These are phyloP conservation scores for Sphaerodactylus townsendi DNA, from an alignment of 2,113 vertebrate genomes.

Conservation along the genomic window DNA sequence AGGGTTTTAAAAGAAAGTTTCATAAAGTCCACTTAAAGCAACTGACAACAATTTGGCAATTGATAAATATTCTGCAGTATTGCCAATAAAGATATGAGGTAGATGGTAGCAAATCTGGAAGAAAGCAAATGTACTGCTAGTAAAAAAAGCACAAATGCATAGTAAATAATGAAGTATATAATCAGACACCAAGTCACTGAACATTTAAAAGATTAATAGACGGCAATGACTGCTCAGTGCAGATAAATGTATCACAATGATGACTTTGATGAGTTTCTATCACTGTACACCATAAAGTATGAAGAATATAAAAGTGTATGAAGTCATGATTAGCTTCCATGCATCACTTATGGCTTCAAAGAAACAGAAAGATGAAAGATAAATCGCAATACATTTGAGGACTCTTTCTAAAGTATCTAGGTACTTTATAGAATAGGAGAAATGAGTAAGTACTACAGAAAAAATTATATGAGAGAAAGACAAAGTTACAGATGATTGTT, in stretches of 20 bases:
- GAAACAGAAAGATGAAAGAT: conserved; percentile 39
- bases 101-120: conserved; percentile 18
- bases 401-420: conserved; percentile 8
- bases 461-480: background rate
- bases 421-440: conserved; percentile 26
- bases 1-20: conserved; percentile 32
- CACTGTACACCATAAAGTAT: conserved; percentile 31
- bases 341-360: conserved; percentile 35
- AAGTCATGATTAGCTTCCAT: background rate
- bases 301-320: conserved; percentile 25
- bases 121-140: conserved; percentile 9
- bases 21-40: conserved; percentile 47
- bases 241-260: conserved; percentile 31
- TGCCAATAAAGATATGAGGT: conserved; percentile 44
- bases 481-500: background rate
- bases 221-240: conserved; percentile 29
- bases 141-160: conserved; percentile 35
- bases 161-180: conserved; percentile 46
- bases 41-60: conserved; percentile 11
- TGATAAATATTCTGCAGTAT: conserved; percentile 13
- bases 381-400: conserved; percentile 36
- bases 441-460: conserved; percentile 35
- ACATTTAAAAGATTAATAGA: conserved; percentile 42
- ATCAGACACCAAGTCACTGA: conserved; percentile 1
- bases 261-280: background rate